These are phyloP conservation scores for Parasteatoda lunata DNA, from an alignment of 2,888 invertebrate genomes.

Conservation along the genomic window DNA sequence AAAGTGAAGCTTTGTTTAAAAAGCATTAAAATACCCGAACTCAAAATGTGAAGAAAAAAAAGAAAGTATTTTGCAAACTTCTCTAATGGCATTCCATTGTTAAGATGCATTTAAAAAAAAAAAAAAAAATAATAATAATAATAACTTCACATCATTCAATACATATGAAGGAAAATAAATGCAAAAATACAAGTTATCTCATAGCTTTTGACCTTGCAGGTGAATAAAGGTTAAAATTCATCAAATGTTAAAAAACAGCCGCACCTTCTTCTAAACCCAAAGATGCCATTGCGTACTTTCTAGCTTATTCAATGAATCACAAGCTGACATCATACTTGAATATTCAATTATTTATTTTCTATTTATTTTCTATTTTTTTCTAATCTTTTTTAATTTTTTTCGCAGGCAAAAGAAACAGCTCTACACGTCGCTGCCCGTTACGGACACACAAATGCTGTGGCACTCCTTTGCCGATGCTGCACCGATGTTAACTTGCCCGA, in stretches of 20 bases:
- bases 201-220: background rate
- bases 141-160: background rate
- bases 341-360: background rate
- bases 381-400: conserved; percentile 64
- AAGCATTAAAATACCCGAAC: background rate
- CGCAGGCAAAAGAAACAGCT: conserved; percentile 79
- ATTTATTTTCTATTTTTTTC: background rate
- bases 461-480: conserved; percentile 75
- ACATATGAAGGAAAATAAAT: background rate
- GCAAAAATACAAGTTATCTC: conserved; percentile 1
- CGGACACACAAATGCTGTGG: conserved; percentile 76
- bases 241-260: background rate
- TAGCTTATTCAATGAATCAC: background rate
- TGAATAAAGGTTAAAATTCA: background rate
- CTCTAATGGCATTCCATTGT: no score
- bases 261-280: background rate
- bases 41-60: background rate
- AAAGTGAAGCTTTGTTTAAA: background rate
- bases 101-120: no score
- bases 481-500: conserved; percentile 77
- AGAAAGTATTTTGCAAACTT: no score
- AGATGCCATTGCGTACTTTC: background rate
- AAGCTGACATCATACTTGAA: background rate
- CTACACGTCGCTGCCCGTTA: conserved; percentile 80
- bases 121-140: no score